A percentile compares a stretch with the other conserved stretches of the same genome.
Conservation (phyloP, 1,140 invertebrate genomes). For the Augochlora pura region DNA sequence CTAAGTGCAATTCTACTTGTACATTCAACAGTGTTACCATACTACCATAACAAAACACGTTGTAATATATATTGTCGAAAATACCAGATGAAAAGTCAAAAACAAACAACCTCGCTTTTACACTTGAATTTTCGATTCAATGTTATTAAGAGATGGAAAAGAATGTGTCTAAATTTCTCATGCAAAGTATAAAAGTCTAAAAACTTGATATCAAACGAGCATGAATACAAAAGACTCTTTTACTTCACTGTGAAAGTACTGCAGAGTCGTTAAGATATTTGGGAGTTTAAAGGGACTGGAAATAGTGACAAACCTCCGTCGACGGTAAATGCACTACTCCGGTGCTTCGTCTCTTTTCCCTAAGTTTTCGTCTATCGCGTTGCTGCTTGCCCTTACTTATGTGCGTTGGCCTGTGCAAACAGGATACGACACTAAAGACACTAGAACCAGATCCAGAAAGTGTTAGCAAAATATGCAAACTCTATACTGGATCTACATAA, state of each 20-base stretch:
- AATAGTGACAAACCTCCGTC: conserved; percentile 80
- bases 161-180: conserved; percentile 1
- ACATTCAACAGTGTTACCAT: conserved; percentile 20
- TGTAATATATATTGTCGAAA: not conserved
- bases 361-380: conserved; percentile 83
- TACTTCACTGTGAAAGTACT: conserved; percentile 3
- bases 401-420: conserved; percentile 79
- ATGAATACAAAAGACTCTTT: not conserved
- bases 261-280: conserved; percentile 25
- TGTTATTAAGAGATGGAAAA: conserved; percentile 4
- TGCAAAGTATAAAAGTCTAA: conserved; percentile 25
- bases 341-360: conserved; percentile 84
- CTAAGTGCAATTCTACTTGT: conserved; percentile 39
- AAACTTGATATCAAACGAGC: not conserved
- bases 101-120: not conserved
- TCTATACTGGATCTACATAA: conserved; percentile 44
- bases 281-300: conserved; percentile 36
- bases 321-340: conserved; percentile 85
- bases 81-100: not conserved
- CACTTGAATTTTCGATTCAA: not conserved
- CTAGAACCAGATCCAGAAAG: conserved; percentile 61
- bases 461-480: conserved; percentile 54
- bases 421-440: conserved; percentile 67
- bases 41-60: conserved; percentile 10
- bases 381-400: conserved; percentile 82